phyloP scores from a whole-genome alignment of 1,140 invertebrate genomes.

The Polypedilum vanderplanki region DNA sequence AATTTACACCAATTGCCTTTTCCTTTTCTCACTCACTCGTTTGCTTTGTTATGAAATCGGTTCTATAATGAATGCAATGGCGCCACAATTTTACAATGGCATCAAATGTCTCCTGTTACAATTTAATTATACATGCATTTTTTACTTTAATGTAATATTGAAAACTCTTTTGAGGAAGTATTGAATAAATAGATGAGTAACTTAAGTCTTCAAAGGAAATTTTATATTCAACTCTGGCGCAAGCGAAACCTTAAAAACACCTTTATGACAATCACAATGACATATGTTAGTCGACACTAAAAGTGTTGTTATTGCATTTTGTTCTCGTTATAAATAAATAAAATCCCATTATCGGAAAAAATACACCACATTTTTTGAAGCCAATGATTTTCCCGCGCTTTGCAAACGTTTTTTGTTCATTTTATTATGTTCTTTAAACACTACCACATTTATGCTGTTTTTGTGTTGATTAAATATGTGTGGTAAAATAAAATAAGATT shows the following conservation, averaged over 20 bases:
- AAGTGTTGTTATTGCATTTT: neutral
- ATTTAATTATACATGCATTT: neutral
- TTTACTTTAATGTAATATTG: neutral
- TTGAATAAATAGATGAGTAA: neutral
- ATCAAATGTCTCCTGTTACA: slow-evolving; percentile 10
- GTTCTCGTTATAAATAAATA: neutral
- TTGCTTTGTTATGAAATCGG: too few relatives aligned
- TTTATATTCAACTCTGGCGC: neutral
- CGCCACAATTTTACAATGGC: neutral
- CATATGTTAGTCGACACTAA: neutral
- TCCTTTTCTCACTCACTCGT: too few relatives aligned
- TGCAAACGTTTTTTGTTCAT: neutral
- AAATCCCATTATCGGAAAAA: too few relatives aligned
- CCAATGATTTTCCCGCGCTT: neutral
- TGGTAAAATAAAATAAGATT: neutral
- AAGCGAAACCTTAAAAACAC: neutral
- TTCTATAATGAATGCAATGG: neutral
- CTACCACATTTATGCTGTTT: neutral
- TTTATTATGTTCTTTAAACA: slow-evolving; percentile 1
- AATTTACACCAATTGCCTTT: neutral
- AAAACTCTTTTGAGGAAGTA: neutral
- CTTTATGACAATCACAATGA: neutral
- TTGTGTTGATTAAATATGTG: too few relatives aligned
- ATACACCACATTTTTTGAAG: too few relatives aligned
- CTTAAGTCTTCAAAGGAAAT: neutral